Evolutionary conservation across 2,888 invertebrate genomes (phyloP), one percentile per base, ranked within the genome.

Genomic region (Colostygia pectinataria): DNA sequence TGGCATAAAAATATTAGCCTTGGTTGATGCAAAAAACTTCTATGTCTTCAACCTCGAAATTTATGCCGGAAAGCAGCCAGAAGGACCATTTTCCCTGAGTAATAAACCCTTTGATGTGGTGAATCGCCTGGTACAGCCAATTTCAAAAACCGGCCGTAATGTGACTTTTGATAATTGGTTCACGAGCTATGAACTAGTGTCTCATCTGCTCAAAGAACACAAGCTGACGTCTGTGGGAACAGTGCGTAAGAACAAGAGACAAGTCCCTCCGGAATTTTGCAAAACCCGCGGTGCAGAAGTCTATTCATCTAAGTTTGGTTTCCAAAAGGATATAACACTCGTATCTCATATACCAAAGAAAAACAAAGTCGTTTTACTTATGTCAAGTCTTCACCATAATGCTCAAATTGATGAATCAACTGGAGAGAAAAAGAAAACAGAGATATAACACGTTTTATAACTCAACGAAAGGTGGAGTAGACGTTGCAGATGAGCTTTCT

Each of bases 51-150:
- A 18, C 4, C 18, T 18, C 4, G 18, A 18, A 18, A 18, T 18
- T 3, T 18, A 18, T 18, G 2, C 18, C 4, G 18, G 18, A 18
- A 18, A 18, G 18, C 18, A 18, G 18, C 18, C 18, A 3, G 43
- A 18, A 28, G 55, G 55, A 0, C 55, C 57, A 14, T 57, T 13
- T 44, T 7, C 5, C 2, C 4, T 33, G 8, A 55, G 53, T 12
- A 58, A 55, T 40, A 51, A 45, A 23, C 39, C 58, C 12, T 40
- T 36, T 33, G 55, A 55, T 15, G 37, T 55, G 0, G 57, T 57
- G 2, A 24, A 53, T 23, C 29, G 53, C 7, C 12, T 55, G 0
- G 39, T 57, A 6, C 4, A 6, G 8, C 47, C 44, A 0, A 29
- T 54, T 24, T 41, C 49, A 2, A 32, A 37, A 34, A 28, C 52